phyloP scores from a whole-genome alignment of 2,113 vertebrate genomes.

The Thermophis baileyi region DNA sequence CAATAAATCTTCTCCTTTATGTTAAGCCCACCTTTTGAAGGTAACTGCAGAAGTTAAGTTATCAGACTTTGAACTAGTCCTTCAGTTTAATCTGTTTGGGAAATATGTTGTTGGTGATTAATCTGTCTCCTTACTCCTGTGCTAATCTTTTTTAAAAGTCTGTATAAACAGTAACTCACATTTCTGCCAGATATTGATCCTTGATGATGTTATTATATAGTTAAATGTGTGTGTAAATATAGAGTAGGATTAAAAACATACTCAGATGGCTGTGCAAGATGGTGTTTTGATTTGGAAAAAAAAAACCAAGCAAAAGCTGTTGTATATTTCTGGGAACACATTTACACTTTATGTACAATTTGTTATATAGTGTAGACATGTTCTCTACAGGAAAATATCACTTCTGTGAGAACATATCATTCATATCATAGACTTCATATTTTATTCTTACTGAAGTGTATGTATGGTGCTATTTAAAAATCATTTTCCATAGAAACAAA shows the following conservation, averaged over 20 bases:
- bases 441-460: not conserved
- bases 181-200: not conserved
- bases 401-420: not conserved
- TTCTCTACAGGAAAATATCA: slow-evolving; percentile 11
- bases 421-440: not conserved
- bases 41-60: not conserved
- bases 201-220: slow-evolving; percentile 12
- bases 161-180: not conserved
- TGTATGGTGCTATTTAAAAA: not conserved
- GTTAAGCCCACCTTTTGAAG: not conserved
- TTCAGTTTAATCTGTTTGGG: not conserved
- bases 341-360: not conserved
- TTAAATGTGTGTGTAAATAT: slow-evolving; percentile 7
- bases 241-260: not conserved
- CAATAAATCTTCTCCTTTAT: not conserved
- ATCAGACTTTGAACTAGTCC: not conserved
- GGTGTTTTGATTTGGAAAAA: not conserved
- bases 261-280: not conserved
- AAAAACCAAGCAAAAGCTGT: not conserved
- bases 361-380: slow-evolving; percentile 5
- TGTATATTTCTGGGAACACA: not conserved
- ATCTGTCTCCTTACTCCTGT: not conserved
- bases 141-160: not conserved
- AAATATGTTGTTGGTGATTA: not conserved
- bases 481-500: not conserved